A percentile compares a stretch with the other conserved stretches of the same genome.
These are phyloP conservation scores for Synanthedon myopaeformis DNA, from an alignment of 2,888 invertebrate species.

Conservation along the genomic window DNA sequence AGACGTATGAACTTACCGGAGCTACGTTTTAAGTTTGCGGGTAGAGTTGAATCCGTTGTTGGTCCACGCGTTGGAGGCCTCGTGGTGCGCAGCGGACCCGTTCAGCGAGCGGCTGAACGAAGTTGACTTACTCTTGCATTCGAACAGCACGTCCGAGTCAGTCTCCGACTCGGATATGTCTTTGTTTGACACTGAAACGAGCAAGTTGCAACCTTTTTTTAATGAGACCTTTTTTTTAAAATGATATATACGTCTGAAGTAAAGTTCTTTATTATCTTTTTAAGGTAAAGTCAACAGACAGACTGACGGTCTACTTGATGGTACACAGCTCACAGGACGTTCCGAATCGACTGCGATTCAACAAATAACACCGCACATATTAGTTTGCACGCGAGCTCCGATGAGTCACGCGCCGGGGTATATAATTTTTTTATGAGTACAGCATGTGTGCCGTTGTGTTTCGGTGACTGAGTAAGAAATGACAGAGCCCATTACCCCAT, in stretches of 20 bases:
- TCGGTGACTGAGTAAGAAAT: too few species aligned
- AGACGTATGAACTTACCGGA: slow-evolving; percentile 6
- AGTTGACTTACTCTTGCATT: slow-evolving; percentile 74
- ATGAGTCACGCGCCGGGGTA: too few species aligned
- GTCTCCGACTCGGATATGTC: slow-evolving; percentile 84
- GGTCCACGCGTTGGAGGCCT: slow-evolving; percentile 49
- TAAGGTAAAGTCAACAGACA: too few species aligned
- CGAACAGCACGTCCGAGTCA: slow-evolving; percentile 87
- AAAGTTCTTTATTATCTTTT: neutral
- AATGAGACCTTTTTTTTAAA: too few species aligned
- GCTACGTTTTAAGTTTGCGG: slow-evolving; percentile 57
- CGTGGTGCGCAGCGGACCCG: slow-evolving; percentile 46
- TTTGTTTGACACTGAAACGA: slow-evolving; percentile 65
- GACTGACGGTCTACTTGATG: too few species aligned
- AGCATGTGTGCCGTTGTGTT: too few species aligned
- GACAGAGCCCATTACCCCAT: too few species aligned
- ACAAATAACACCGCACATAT: too few species aligned
- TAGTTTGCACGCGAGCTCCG: too few species aligned
- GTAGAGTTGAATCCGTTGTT: slow-evolving; percentile 67
- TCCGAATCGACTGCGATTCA: too few species aligned
- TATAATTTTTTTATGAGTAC: too few species aligned
- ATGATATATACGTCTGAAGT: neutral
- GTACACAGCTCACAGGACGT: too few species aligned
- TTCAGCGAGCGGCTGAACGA: slow-evolving; percentile 46
- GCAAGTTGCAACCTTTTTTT: neutral